These are phyloP conservation scores for Andricus grossulariae DNA, from an alignment of 1,140 invertebrate genomes.

Conservation along the genomic window DNA sequence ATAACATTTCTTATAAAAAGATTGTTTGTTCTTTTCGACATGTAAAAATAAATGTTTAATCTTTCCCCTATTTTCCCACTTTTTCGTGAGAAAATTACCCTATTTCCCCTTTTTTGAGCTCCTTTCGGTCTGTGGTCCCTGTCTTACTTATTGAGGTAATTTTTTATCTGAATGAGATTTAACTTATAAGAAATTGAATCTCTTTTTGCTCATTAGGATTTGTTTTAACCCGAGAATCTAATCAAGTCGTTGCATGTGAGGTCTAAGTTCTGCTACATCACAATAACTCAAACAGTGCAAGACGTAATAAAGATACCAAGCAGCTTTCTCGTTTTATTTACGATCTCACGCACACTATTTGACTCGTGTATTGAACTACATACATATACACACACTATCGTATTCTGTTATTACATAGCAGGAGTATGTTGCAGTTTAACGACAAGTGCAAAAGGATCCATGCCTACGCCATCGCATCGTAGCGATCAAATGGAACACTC, in stretches of 20 bases:
- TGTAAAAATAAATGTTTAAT: no score
- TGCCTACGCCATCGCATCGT: not conserved
- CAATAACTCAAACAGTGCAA: not conserved
- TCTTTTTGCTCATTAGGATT: no score
- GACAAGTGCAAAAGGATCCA: not conserved
- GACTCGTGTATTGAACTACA: not conserved
- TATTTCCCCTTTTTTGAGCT: no score
- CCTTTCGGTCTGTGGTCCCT: no score
- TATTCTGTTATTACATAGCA: not conserved
- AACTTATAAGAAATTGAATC: no score
- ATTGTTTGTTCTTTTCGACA: no score
- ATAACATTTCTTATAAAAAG: no score
- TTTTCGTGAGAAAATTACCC: no score
- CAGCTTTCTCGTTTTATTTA: constrained; percentile 12
- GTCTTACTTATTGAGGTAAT: no score
- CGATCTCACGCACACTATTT: not conserved
- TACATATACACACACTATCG: not conserved
- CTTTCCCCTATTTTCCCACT: no score
- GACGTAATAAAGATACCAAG: not conserved
- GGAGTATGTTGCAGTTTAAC: not conserved
- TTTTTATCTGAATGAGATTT: no score
- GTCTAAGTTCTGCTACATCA: not conserved
- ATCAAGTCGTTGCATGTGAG: not conserved
- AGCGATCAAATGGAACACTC: not conserved
- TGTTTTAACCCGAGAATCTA: no score